Evolutionary conservation across 1,140 invertebrate species (phyloP).

Genomic region (Drosophila obscura): DNA sequence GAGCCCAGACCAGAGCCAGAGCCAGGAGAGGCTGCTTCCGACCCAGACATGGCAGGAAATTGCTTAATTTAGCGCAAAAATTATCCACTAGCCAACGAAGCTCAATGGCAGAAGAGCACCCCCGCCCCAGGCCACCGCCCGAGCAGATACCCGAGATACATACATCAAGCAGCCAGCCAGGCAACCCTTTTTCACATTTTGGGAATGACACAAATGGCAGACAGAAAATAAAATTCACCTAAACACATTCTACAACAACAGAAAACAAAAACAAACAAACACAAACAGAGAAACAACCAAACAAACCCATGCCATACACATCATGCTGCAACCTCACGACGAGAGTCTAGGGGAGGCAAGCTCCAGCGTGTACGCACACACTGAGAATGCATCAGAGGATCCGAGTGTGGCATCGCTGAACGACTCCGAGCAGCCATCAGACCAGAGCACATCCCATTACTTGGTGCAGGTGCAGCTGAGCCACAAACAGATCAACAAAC

Average conservation of each 20-base stretch:
- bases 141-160: slow-evolving; percentile 4
- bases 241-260: too few relatives aligned
- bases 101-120: slow-evolving; percentile 15
- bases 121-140: background rate
- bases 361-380: background rate
- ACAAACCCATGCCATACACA: too few relatives aligned
- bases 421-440: background rate
- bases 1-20: too few relatives aligned
- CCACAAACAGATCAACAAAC: slow-evolving; percentile 54
- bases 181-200: slow-evolving; percentile 32
- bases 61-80: slow-evolving; percentile 80
- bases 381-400: background rate
- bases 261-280: slow-evolving; percentile 10
- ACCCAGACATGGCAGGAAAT: slow-evolving; percentile 56
- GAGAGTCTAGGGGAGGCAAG: slow-evolving; percentile 3
- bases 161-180: slow-evolving; percentile 22
- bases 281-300: background rate
- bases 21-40: background rate
- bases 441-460: slow-evolving; percentile 6
- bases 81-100: slow-evolving; percentile 59
- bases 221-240: slow-evolving; percentile 22
- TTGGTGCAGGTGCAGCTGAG: slow-evolving; percentile 53
- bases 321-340: slow-evolving; percentile 7
- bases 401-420: background rate
- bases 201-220: slow-evolving; percentile 18